phyloP scores from a whole-genome alignment of 2,888 invertebrate species.

The Nemotelus pantherinus region DNA sequence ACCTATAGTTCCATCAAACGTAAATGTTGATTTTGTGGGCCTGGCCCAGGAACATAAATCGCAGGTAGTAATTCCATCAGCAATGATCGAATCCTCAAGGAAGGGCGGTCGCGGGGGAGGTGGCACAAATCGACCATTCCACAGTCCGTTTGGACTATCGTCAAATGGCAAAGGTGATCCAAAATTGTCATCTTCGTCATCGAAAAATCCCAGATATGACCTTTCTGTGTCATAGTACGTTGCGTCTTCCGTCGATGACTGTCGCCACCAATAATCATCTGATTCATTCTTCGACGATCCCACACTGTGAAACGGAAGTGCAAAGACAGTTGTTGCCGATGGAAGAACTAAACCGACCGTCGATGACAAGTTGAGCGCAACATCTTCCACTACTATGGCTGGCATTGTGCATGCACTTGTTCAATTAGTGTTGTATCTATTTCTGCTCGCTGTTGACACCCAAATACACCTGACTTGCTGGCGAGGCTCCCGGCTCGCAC shows the following conservation, averaged over 20 bases:
- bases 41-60: constrained; percentile 79
- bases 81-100: constrained; percentile 71
- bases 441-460: background rate
- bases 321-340: constrained; percentile 30
- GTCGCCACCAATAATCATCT: constrained; percentile 4
- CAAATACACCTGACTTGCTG: constrained; percentile 26
- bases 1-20: constrained; percentile 71
- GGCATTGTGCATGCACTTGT: constrained; percentile 42
- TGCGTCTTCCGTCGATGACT: background rate
- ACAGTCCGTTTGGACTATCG: constrained; percentile 64
- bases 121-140: constrained; percentile 70
- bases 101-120: constrained; percentile 75
- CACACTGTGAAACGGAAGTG: constrained; percentile 34
- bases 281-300: background rate
- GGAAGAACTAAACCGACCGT: constrained; percentile 9
- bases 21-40: constrained; percentile 66
- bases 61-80: constrained; percentile 77
- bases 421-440: background rate
- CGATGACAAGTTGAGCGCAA: constrained; percentile 46
- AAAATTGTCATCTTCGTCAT: constrained; percentile 63
- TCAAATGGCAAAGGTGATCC: constrained; percentile 65
- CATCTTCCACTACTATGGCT: constrained; percentile 45
- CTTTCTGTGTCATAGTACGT: background rate
- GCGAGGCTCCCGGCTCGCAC: background rate
- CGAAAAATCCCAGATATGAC: constrained; percentile 33